phyloP scores from a whole-genome alignment of 2,797 vertebrate genomes.

The Stomatorhinus walkeri region DNA sequence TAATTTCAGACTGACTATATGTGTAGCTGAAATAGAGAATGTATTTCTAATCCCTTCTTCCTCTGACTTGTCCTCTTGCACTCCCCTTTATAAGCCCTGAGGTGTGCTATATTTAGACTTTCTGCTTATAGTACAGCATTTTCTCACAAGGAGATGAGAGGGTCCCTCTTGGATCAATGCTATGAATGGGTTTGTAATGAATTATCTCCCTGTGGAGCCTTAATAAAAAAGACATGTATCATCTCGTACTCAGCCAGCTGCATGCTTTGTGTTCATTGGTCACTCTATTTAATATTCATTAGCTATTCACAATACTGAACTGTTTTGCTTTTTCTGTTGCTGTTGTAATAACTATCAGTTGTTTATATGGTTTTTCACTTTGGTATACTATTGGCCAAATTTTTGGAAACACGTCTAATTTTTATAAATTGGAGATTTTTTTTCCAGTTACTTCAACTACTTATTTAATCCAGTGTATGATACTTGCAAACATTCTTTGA shows the following conservation, averaged over 20 bases:
- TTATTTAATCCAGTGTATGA: not conserved
- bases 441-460: not conserved
- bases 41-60: not conserved
- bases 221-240: not conserved
- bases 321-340: not conserved
- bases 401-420: not conserved
- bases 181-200: not conserved
- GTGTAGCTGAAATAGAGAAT: not conserved
- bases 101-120: conserved; percentile 3
- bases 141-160: not conserved
- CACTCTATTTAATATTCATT: not conserved
- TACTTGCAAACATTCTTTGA: not conserved
- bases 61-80: not conserved
- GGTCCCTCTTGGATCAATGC: not conserved
- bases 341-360: not conserved
- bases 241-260: not conserved
- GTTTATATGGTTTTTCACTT: not conserved
- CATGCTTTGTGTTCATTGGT: not conserved
- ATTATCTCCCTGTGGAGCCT: too few relatives aligned
- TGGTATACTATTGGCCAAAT: not conserved
- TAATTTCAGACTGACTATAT: not conserved
- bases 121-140: not conserved
- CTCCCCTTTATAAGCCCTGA: not conserved
- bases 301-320: not conserved
- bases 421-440: not conserved